These are phyloP conservation scores for Discoglossus pictus DNA, from an alignment of 2,797 vertebrate genomes.

Conservation along the genomic window DNA sequence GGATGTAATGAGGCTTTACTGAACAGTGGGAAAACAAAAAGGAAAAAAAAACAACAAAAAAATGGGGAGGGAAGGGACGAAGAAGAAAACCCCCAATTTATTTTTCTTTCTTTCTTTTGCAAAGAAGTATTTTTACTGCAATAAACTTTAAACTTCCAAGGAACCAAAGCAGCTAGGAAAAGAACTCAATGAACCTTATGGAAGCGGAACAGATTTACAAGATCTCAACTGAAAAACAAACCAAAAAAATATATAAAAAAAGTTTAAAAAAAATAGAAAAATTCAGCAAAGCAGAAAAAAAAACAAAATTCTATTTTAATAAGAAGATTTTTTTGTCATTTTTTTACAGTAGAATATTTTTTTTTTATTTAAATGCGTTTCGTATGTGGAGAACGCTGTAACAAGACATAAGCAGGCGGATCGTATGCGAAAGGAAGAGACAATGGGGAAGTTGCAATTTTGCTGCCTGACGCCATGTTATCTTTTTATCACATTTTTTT, in stretches of 20 bases:
- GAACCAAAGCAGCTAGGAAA: constrained; percentile 53
- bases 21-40: constrained; percentile 31
- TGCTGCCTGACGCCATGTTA: constrained; percentile 46
- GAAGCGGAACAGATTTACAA: constrained; percentile 46
- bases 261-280: constrained; percentile 19
- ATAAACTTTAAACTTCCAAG: constrained; percentile 53
- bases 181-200: constrained; percentile 43
- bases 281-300: constrained; percentile 45
- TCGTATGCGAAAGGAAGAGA: constrained; percentile 41
- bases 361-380: constrained; percentile 54
- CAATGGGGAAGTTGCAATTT: constrained; percentile 51
- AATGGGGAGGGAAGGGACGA: constrained; percentile 37
- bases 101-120: constrained; percentile 56
- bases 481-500: constrained; percentile 37
- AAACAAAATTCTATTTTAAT: constrained; percentile 74
- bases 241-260: constrained; percentile 12
- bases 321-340: constrained; percentile 63
- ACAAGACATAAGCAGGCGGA: constrained; percentile 46
- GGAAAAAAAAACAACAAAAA: constrained; percentile 16
- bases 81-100: constrained; percentile 42
- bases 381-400: constrained; percentile 48
- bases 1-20: constrained; percentile 44
- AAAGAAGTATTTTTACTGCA: constrained; percentile 56
- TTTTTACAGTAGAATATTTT: constrained; percentile 52
- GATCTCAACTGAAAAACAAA: constrained; percentile 33